Evolutionary conservation across 1,140 invertebrate genomes (phyloP).

Genomic region (Trichomalopsis sarcophagae): DNA sequence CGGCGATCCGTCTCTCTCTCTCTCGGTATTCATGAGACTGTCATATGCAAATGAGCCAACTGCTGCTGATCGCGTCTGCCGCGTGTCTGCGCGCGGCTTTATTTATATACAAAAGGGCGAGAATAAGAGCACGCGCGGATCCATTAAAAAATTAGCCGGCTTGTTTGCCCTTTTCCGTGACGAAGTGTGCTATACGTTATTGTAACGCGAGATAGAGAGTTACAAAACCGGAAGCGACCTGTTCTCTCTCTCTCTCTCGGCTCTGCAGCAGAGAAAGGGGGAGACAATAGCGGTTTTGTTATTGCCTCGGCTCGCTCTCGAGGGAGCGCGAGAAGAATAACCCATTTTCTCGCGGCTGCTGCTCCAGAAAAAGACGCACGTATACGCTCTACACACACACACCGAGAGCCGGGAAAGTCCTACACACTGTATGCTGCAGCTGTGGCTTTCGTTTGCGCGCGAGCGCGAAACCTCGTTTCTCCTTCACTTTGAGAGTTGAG

Average conservation of each 20-base stretch:
- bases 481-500: neutral
- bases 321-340: neutral
- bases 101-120: neutral
- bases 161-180: neutral
- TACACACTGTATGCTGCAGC: no score
- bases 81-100: neutral
- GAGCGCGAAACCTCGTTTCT: constrained; percentile 11
- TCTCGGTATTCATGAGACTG: constrained; percentile 11
- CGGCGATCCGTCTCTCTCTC: neutral
- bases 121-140: neutral
- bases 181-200: no score
- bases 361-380: constrained; percentile 29
- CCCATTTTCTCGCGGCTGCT: constrained; percentile 28
- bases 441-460: neutral
- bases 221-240: constrained; percentile 35
- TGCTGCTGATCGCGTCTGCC: neutral
- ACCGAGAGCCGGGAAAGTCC: constrained; percentile 13
- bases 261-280: neutral
- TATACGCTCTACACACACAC: no score
- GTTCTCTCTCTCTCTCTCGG: neutral
- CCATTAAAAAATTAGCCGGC: constrained; percentile 20
- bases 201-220: neutral
- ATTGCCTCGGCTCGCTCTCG: constrained; percentile 10
- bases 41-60: constrained; percentile 8
- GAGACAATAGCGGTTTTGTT: constrained; percentile 32